These are phyloP conservation scores for Callorhinus ursinus DNA, from an alignment of 2,113 vertebrate genomes.

Conservation along the genomic window DNA sequence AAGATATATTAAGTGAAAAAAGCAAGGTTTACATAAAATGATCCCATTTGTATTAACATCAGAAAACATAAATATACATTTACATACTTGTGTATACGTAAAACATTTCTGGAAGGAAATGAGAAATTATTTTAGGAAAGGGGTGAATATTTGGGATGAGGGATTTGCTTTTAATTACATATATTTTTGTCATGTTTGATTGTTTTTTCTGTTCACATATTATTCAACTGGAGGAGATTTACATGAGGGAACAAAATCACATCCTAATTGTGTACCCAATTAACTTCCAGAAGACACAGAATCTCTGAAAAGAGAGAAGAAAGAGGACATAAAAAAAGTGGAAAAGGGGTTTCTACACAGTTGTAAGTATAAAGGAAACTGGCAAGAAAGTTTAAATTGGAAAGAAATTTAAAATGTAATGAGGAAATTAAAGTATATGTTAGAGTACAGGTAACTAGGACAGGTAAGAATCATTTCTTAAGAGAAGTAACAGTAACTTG, in stretches of 20 bases:
- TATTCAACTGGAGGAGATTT: not conserved
- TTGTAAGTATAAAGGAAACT: not conserved
- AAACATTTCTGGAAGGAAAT: constrained; percentile 28
- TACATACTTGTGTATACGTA: not conserved
- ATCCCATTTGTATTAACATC: not conserved
- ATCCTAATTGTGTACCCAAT: constrained; percentile 15
- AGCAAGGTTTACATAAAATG: not conserved
- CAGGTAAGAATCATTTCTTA: not conserved
- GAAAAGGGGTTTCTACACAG: not conserved
- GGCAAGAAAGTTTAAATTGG: not conserved
- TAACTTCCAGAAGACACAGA: constrained; percentile 8
- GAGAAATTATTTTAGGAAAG: not conserved
- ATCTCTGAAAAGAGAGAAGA: not conserved
- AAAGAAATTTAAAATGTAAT: constrained; percentile 25
- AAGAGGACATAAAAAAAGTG: not conserved
- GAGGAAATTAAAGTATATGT: not conserved
- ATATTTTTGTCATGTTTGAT: not conserved
- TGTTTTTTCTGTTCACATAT: constrained; percentile 1
- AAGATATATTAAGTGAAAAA: not conserved
- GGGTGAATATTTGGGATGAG: not conserved
- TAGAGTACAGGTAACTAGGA: not conserved
- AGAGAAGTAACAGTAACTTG: not conserved
- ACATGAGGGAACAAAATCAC: not conserved
- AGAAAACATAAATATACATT: not conserved
- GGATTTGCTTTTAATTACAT: not conserved